Conservation (phyloP, 2,113 vertebrate genomes). For the western clawed frog (Xenopus tropicalis) region UCB_Xtro_10.0 CM004445.2:78138501-78139000, state of each 20-base stretch:
- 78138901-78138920: too few relatives aligned
- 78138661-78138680: conserved; percentile 68
- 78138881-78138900: too few relatives aligned
- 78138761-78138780: too few relatives aligned
- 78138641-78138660: conserved; percentile 68
- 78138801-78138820: too few relatives aligned
- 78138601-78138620: conserved; percentile 66
- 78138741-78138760: conserved; percentile 65
- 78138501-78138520: conserved; percentile 62
- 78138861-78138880: too few relatives aligned
- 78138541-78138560: conserved; percentile 76
- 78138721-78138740: conserved; percentile 70
- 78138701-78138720: conserved; percentile 64
- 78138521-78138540: conserved; percentile 80
- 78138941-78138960: too few relatives aligned
- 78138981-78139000: too few relatives aligned
- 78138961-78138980: too few relatives aligned
- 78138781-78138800: too few relatives aligned
- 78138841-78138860: too few relatives aligned
- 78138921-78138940: too few relatives aligned
- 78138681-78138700: conserved; percentile 59
- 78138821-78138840: too few relatives aligned
- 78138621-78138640: conserved; percentile 78
- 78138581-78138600: conserved; percentile 64
- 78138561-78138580: conserved; percentile 79